phyloP scores from a whole-genome alignment of 2,888 invertebrate species.

The Stratiomys singularior region DNA sequence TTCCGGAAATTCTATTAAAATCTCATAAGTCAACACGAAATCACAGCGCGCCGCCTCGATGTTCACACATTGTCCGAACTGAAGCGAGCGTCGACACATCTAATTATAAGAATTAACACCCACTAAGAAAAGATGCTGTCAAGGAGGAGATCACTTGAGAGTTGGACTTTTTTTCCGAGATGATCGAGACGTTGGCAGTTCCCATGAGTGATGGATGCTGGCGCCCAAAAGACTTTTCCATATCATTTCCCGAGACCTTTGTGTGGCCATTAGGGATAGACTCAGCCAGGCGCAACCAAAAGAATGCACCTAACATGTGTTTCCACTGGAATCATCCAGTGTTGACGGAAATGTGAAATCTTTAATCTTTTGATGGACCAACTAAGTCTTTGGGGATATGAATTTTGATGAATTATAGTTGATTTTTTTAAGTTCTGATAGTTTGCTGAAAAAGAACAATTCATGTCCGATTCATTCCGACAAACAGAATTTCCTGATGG shows the following conservation, averaged over 20 bases:
- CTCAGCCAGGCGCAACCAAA: neutral
- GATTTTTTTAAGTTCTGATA: no score
- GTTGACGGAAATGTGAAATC: no score
- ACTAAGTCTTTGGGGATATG: no score
- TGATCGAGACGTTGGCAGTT: conserved; percentile 20
- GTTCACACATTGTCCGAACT: conserved; percentile 15
- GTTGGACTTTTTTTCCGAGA: conserved; percentile 2
- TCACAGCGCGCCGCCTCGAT: neutral
- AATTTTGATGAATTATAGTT: no score
- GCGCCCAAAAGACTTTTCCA: conserved; percentile 20
- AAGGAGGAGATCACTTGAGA: conserved; percentile 15
- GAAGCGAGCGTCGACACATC: conserved; percentile 35
- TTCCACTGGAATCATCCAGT: neutral
- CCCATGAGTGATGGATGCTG: conserved; percentile 17
- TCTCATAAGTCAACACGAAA: conserved; percentile 27
- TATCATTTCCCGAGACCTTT: conserved; percentile 28
- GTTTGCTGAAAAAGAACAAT: no score
- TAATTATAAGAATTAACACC: conserved; percentile 44
- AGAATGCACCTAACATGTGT: neutral
- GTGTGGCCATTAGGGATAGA: neutral
- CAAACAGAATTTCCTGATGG: no score
- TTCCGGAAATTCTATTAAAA: conserved; percentile 36
- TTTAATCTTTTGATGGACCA: no score
- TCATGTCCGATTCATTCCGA: no score
- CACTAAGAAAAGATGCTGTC: conserved; percentile 36